Evolutionary conservation across 37 sponge, comb jelly and placozoan species (phyloP).

Genomic region (Agelas oroides): DNA sequence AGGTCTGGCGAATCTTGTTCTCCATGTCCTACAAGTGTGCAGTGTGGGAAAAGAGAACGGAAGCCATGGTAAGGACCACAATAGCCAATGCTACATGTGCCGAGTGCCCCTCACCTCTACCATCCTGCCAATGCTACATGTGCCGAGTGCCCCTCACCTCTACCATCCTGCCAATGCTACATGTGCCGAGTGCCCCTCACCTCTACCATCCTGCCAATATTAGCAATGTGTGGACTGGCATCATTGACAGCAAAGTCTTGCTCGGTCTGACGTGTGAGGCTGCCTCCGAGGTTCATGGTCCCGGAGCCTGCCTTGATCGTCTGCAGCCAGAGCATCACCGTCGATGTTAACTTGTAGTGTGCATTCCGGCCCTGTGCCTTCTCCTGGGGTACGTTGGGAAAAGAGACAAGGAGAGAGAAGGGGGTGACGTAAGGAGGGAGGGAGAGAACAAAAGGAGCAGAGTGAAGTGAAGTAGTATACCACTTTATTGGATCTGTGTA

Average conservation of each 20-base stretch:
- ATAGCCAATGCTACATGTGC: too few relatives aligned
- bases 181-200: slow-evolving; percentile 40
- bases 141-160: too few relatives aligned
- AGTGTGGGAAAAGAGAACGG: too few relatives aligned
- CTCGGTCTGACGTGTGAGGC: slow-evolving; percentile 89
- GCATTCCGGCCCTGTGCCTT: slow-evolving; percentile 88
- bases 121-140: too few relatives aligned
- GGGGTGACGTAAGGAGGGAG: not conserved
- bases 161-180: slow-evolving; percentile 96
- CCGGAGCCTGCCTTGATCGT: slow-evolving; percentile 91
- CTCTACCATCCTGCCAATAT: slow-evolving; percentile 96
- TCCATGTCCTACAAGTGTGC: slow-evolving; percentile 97
- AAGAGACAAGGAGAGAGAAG: too few relatives aligned
- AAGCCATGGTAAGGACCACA: too few relatives aligned
- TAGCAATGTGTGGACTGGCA: slow-evolving; percentile 91
- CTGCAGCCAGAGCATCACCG: slow-evolving; percentile 97
- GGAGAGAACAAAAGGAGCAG: not conserved
- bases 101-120: too few relatives aligned
- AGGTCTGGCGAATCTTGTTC: slow-evolving; percentile 85
- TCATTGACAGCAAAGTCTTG: slow-evolving; percentile 82
- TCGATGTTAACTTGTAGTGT: slow-evolving; percentile 98
- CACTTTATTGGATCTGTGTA: too few relatives aligned
- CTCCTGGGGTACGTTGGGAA: too few relatives aligned
- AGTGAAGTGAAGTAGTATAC: too few relatives aligned
- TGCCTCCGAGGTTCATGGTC: slow-evolving; percentile 96